A percentile compares a stretch with the other conserved stretches of the same genome.
phyloP scores from a whole-genome alignment of 2,797 vertebrate species.

The Pyrrhura leucotis region DNA sequence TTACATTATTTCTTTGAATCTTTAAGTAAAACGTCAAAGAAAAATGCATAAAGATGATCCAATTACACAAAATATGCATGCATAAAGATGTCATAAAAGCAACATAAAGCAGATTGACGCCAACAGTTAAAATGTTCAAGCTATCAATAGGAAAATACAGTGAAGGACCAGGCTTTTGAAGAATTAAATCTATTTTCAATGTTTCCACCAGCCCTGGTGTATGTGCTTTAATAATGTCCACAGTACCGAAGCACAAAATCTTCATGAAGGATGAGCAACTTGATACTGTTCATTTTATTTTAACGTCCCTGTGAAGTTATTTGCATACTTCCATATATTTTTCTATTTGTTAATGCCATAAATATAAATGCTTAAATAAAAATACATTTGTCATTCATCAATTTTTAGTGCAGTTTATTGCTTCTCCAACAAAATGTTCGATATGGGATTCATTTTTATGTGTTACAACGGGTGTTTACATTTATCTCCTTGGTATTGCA shows the following conservation, averaged over 20 bases:
- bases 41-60: neutral
- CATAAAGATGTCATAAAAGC: neutral
- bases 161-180: neutral
- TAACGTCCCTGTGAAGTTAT: neutral
- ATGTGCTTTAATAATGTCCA: neutral
- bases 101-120: neutral
- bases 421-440: neutral
- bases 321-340: neutral
- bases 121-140: neutral
- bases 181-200: neutral
- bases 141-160: neutral
- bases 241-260: neutral
- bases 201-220: neutral
- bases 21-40: neutral
- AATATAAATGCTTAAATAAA: constrained; percentile 3
- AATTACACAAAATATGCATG: neutral
- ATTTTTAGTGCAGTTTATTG: neutral
- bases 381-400: neutral
- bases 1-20: neutral
- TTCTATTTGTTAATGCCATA: constrained; percentile 4
- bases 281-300: neutral
- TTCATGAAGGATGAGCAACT: neutral
- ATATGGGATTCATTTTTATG: neutral
- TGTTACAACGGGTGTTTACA: neutral
- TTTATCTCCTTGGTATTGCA: neutral